phyloP scores from a whole-genome alignment of 1,140 invertebrate species.

The Euura lappo region DNA sequence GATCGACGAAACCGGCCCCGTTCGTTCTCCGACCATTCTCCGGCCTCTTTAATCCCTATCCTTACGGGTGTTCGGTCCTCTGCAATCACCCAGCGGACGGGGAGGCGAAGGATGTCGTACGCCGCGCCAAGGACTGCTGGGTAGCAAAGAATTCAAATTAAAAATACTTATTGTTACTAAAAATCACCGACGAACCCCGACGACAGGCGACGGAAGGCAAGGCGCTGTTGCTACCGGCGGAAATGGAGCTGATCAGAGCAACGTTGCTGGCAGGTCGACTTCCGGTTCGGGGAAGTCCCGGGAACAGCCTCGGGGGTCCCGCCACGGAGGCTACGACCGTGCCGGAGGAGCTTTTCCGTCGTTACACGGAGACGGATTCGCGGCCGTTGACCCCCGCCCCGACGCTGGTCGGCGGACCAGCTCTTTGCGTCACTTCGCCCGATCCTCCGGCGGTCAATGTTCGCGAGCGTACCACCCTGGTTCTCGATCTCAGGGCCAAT shows the following conservation, averaged over 20 bases:
- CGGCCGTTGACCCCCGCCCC: slow-evolving; percentile 76
- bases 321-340: slow-evolving; percentile 42
- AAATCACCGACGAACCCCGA: slow-evolving; percentile 6
- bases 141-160: slow-evolving; percentile 51
- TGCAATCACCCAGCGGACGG: slow-evolving; percentile 82
- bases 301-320: slow-evolving; percentile 20
- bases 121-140: slow-evolving; percentile 74
- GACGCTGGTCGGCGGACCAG: slow-evolving; percentile 68
- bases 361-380: slow-evolving; percentile 82
- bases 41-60: slow-evolving; percentile 79
- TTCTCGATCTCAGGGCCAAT: slow-evolving; percentile 54
- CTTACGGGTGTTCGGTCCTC: slow-evolving; percentile 77
- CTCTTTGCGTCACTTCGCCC: slow-evolving; percentile 20
- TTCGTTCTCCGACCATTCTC: slow-evolving; percentile 76
- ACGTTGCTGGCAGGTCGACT: slow-evolving; percentile 44
- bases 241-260: slow-evolving; percentile 60
- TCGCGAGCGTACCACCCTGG: slow-evolving; percentile 48
- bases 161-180: slow-evolving; percentile 10
- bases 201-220: slow-evolving; percentile 58
- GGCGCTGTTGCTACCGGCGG: slow-evolving; percentile 57
- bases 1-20: slow-evolving; percentile 64
- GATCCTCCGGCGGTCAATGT: slow-evolving; percentile 27
- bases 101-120: slow-evolving; percentile 74
- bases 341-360: slow-evolving; percentile 68
- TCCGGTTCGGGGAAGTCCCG: slow-evolving; percentile 22